These are phyloP conservation scores for Gastrophysa polygoni DNA, from an alignment of 2,888 invertebrate species.

Conservation along the genomic window DNA sequence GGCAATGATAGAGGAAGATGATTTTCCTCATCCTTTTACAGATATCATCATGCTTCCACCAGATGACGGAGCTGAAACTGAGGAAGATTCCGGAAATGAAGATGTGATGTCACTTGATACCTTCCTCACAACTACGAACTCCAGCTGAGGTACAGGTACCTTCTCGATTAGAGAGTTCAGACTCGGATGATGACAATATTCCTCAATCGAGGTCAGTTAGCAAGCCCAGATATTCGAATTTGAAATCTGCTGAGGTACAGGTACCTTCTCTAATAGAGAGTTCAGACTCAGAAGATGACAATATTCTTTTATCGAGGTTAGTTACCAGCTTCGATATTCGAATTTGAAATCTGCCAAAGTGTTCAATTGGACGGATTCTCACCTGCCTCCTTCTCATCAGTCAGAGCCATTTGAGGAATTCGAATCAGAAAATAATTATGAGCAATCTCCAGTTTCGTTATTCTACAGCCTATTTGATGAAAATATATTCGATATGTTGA, in stretches of 20 bases:
- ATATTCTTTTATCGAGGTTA: slow-evolving; percentile 4
- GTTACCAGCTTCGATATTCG: background rate
- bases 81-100: slow-evolving; percentile 13
- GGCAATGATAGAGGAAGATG: slow-evolving; percentile 6
- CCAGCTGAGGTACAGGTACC: background rate
- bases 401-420: slow-evolving; percentile 2
- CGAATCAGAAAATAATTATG: slow-evolving; percentile 1
- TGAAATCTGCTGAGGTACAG: slow-evolving; percentile 7
- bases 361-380: slow-evolving; percentile 11
- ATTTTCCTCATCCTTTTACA: slow-evolving; percentile 8
- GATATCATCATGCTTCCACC: slow-evolving; percentile 13
- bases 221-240: background rate
- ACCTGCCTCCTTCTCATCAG: slow-evolving; percentile 1
- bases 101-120: slow-evolving; percentile 13
- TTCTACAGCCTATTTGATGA: slow-evolving; percentile 12
- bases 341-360: slow-evolving; percentile 4
- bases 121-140: slow-evolving; percentile 10
- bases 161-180: background rate
- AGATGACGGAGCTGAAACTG: slow-evolving; percentile 7
- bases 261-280: background rate
- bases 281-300: slow-evolving; percentile 13
- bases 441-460: slow-evolving; percentile 4
- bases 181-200: slow-evolving; percentile 15
- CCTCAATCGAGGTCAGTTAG: background rate
- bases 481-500: slow-evolving; percentile 7